Conservation (phyloP, 2,113 vertebrate genomes). For the Gila orcuttii region DNA sequence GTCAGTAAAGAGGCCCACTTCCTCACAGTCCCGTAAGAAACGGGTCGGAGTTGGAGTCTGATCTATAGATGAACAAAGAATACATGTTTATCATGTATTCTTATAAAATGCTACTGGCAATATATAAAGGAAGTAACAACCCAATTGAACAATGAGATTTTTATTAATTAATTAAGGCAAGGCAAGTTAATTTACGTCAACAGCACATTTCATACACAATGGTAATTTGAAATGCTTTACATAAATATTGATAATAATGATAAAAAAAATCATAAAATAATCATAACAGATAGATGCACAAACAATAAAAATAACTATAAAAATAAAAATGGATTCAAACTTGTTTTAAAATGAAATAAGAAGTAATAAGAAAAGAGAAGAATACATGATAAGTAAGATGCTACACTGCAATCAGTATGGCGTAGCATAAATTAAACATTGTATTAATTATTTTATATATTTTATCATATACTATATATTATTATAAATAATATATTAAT, state of each 20-base stretch:
- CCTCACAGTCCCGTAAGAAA: conserved; percentile 97
- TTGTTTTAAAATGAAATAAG: not conserved
- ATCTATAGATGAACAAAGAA: conserved; percentile 73
- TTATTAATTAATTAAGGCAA: not conserved
- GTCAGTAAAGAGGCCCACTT: conserved; percentile 96
- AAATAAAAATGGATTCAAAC: not conserved
- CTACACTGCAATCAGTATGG: not conserved
- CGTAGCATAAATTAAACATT: not conserved
- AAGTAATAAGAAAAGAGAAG: not conserved
- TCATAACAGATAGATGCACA: not conserved
- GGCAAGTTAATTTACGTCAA: not conserved
- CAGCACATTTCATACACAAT: not conserved
- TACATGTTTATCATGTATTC: conserved; percentile 6
- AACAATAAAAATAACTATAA: not conserved
- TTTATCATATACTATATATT: not conserved
- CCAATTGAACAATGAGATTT: not conserved
- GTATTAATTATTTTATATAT: not conserved
- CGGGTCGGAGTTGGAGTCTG: conserved; percentile 96
- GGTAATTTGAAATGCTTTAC: not conserved
- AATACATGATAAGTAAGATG: not conserved
- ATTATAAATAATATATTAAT: not conserved
- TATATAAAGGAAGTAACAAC: not conserved
- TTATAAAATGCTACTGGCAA: not conserved
- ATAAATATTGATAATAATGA: not conserved
- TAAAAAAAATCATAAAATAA: not conserved